A percentile compares a stretch with the other conserved stretches of the same genome.
phyloP scores from a whole-genome alignment of 2,113 vertebrate species.

The Phalacrocorax carbo region DNA sequence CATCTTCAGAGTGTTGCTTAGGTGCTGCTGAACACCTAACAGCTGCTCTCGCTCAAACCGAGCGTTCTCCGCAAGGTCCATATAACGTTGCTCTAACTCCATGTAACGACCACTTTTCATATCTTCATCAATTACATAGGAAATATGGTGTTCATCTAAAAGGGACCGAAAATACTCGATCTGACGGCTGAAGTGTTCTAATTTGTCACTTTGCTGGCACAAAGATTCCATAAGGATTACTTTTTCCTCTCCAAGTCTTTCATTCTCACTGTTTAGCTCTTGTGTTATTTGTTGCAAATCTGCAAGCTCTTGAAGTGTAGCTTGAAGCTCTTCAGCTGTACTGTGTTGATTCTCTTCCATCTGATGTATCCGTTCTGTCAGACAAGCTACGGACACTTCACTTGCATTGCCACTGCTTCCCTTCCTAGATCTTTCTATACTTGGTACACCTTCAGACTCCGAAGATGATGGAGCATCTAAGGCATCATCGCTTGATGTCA shows the following conservation, averaged over 20 bases:
- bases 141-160: slow-evolving; percentile 88
- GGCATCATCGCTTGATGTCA: slow-evolving; percentile 93
- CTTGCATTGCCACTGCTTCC: slow-evolving; percentile 87
- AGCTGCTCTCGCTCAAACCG: slow-evolving; percentile 94
- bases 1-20: slow-evolving; percentile 96
- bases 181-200: slow-evolving; percentile 89
- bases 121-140: slow-evolving; percentile 87
- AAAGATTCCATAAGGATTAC: slow-evolving; percentile 93
- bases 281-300: slow-evolving; percentile 95
- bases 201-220: slow-evolving; percentile 92
- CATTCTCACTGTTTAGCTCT: slow-evolving; percentile 92
- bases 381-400: slow-evolving; percentile 90
- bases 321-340: slow-evolving; percentile 93
- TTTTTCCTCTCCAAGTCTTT: slow-evolving; percentile 93
- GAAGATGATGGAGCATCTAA: slow-evolving; percentile 91
- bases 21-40: slow-evolving; percentile 91
- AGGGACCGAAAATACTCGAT: slow-evolving; percentile 89
- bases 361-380: slow-evolving; percentile 93
- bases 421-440: slow-evolving; percentile 84
- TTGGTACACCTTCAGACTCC: slow-evolving; percentile 86
- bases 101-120: slow-evolving; percentile 92
- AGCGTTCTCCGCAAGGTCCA: slow-evolving; percentile 88
- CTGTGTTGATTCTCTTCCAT: slow-evolving; percentile 98
- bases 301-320: slow-evolving; percentile 90
- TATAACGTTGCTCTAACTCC: slow-evolving; percentile 93